phyloP scores from a whole-genome alignment of 2,797 vertebrate species.

The Paratrypauchen microcephalus region DNA sequence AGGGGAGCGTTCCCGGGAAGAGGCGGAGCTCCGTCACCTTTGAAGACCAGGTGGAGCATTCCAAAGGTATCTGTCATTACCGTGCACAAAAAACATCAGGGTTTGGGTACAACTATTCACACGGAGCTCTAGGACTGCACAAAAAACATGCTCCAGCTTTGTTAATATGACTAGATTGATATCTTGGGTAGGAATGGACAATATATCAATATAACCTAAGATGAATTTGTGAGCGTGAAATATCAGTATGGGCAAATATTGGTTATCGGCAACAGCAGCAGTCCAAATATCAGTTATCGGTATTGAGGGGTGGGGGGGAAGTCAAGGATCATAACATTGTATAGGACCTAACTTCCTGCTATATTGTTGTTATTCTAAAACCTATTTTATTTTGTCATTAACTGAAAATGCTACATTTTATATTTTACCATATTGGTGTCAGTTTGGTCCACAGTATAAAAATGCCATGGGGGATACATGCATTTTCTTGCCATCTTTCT shows the following conservation, averaged over 20 bases:
- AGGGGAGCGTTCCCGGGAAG: conserved; percentile 74
- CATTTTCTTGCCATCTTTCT: background rate
- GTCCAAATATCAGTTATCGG: too few relatives aligned
- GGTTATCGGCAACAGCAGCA: too few relatives aligned
- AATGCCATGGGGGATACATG: background rate
- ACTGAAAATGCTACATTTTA: background rate
- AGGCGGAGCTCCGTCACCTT: conserved; percentile 96
- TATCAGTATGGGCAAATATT: too few relatives aligned
- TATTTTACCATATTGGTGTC: background rate
- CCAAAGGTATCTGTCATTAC: conserved; percentile 81
- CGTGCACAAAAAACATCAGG: background rate
- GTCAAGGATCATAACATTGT: background rate
- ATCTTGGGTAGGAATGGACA: background rate
- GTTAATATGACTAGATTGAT: background rate
- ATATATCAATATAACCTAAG: too few relatives aligned
- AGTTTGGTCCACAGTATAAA: background rate
- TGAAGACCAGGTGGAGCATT: conserved; percentile 92
- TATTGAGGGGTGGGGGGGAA: too few relatives aligned
- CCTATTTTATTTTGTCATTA: background rate
- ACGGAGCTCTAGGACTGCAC: background rate
- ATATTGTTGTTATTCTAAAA: background rate
- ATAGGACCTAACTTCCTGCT: background rate
- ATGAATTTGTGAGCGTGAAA: too few relatives aligned
- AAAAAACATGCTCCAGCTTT: background rate
- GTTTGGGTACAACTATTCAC: background rate